Conservation (phyloP, 2,797 vertebrate species). For the Chelon labrosus region DNA sequence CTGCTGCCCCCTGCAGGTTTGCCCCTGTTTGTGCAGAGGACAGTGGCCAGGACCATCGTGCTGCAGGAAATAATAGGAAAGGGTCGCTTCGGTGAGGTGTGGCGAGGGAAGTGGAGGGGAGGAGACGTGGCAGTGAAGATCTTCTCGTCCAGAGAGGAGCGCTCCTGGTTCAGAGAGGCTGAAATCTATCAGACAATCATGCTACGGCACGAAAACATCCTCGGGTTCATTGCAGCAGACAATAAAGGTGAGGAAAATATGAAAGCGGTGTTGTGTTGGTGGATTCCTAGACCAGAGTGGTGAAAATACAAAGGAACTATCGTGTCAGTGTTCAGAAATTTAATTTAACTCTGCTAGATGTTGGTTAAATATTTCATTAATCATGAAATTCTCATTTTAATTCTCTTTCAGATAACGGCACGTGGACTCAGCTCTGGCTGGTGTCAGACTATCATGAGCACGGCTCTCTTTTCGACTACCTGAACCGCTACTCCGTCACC, state of each 20-base stretch:
- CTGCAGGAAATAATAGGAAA: conserved; percentile 99
- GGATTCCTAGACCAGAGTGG: not conserved
- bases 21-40: conserved; percentile 96
- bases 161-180: conserved; percentile 98
- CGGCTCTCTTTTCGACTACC: conserved; percentile 97
- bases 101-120: conserved; percentile 96
- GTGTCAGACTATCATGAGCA: conserved; percentile 99
- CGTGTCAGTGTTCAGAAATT: not conserved
- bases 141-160: conserved; percentile 97
- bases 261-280: not conserved
- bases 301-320: not conserved
- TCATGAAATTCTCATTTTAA: not conserved
- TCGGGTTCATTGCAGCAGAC: conserved; percentile 97
- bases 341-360: not conserved
- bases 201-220: conserved; percentile 98
- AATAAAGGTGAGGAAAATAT: conserved; percentile 90
- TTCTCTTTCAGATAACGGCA: conserved; percentile 92
- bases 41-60: conserved; percentile 96
- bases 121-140: conserved; percentile 98
- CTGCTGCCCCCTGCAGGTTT: conserved; percentile 83
- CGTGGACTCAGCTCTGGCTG: conserved; percentile 98
- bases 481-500: conserved; percentile 96
- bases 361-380: not conserved
- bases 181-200: conserved; percentile 99
- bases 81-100: conserved; percentile 97